Conservation (phyloP, 2,113 vertebrate genomes). For the Hucho hucho region DNA sequence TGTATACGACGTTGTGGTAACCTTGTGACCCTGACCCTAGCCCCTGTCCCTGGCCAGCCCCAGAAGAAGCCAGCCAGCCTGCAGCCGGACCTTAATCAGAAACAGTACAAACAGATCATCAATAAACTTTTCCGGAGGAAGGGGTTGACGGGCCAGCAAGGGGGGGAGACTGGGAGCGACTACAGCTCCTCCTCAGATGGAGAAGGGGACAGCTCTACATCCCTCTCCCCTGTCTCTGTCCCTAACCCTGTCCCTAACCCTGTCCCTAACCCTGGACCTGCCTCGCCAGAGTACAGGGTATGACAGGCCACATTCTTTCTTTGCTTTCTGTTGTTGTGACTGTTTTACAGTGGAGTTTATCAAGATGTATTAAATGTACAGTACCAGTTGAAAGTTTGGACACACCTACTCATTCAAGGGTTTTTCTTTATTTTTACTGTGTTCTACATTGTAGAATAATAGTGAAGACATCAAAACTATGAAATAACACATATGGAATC, state of each 20-base stretch:
- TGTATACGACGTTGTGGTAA: too few species aligned
- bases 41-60: slow-evolving; percentile 6
- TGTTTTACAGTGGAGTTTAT: too few species aligned
- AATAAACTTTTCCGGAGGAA: slow-evolving; percentile 78
- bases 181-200: slow-evolving; percentile 70
- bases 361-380: too few species aligned
- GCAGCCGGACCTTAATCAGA: slow-evolving; percentile 58
- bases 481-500: too few species aligned
- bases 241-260: background rate
- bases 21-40: too few species aligned
- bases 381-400: too few species aligned
- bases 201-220: slow-evolving; percentile 51
- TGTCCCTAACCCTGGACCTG: too few species aligned
- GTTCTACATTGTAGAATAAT: too few species aligned
- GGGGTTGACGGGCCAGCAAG: slow-evolving; percentile 1
- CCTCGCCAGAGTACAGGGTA: slow-evolving; percentile 59
- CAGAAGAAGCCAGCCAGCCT: slow-evolving; percentile 53
- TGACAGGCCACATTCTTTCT: slow-evolving; percentile 4
- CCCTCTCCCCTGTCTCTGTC: background rate
- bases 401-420: too few species aligned
- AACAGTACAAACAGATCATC: slow-evolving; percentile 86
- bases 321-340: background rate
- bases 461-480: too few species aligned
- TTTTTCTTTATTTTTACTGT: too few species aligned
- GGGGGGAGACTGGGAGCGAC: slow-evolving; percentile 54